Base-by-base conservation (phyloP, 2,797 vertebrate species). In the Avahi laniger region DNA sequence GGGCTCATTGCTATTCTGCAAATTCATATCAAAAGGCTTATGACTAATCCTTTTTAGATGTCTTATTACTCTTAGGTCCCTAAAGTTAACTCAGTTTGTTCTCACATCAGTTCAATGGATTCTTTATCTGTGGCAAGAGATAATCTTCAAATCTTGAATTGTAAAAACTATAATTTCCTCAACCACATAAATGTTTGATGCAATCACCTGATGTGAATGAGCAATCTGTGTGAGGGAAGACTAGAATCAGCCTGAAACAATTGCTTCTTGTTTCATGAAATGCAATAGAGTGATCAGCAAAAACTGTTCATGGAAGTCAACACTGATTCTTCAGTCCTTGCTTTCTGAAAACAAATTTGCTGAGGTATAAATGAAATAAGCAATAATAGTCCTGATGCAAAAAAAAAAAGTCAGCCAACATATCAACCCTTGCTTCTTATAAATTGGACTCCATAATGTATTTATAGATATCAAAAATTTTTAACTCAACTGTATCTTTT, bases 101-200 rank as follows among this genome's bases (percentile, higher is more conserved):
- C 43, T 96, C 24, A 50, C 10, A 73, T 87, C 41, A 54, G 5
- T 67, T 54, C 33, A 80, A 4, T 89, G 76, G 57, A 93, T 94
- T 94, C 43, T 87, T 92, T 89, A 82, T 80, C 46, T 81, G n/a
- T 46, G 63, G 46, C 41, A 95, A 89, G 82, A 97, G 57, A 73
- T 28, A 59, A 57, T 85, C 73, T 86, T 86, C 72, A 90, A 30
- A 91, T 93, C 50, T 94, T 89, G 63, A 91, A 73, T 92, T 89
- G 28, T 69, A 22, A 92, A 70, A 93, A 82, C 24, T 82, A 8
- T 88, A 82, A 93, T 96, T 95, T 86, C n/a, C 89, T 86, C 50
- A 90, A 43, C 61, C 81, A 91, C 52, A 38, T 85, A 69, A 57
- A 92, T 30, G 5, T 33, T 83, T 79, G 50, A 72, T 79, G 73